phyloP scores from a whole-genome alignment of 1,140 invertebrate genomes.

The Catajapyx aquilonaris region DNA sequence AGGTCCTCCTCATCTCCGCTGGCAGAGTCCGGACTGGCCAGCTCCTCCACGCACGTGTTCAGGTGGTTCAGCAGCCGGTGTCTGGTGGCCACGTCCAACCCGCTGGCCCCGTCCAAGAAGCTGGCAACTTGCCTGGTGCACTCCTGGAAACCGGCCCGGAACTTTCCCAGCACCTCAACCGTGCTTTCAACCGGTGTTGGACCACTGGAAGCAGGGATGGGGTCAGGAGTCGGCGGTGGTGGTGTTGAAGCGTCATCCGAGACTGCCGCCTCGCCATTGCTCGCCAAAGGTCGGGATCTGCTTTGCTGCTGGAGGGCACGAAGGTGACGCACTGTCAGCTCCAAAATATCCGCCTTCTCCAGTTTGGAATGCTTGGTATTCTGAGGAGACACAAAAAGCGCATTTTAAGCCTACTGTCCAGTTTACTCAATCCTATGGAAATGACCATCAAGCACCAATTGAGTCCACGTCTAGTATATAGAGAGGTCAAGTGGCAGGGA shows the following conservation, averaged over 20 bases:
- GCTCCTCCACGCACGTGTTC: slow-evolving; percentile 43
- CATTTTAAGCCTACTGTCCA: background rate
- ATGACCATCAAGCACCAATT: too few species aligned
- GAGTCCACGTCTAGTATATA: too few species aligned
- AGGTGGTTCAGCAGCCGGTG: slow-evolving; percentile 44
- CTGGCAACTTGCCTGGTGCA: slow-evolving; percentile 46
- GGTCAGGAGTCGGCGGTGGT: background rate
- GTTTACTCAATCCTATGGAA: too few species aligned
- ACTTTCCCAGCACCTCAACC: slow-evolving; percentile 22
- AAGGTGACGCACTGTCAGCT: slow-evolving; percentile 73
- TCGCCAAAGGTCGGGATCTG: slow-evolving; percentile 8
- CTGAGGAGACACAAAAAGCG: slow-evolving; percentile 12
- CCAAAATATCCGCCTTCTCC: slow-evolving; percentile 84
- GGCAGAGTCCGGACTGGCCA: background rate
- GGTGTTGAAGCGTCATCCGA: slow-evolving; percentile 30
- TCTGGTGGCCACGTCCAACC: slow-evolving; percentile 36
- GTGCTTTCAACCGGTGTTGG: slow-evolving; percentile 22
- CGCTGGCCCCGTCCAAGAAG: slow-evolving; percentile 12
- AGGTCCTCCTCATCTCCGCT: background rate
- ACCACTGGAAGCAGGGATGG: background rate
- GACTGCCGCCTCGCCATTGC: slow-evolving; percentile 41
- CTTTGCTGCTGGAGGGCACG: slow-evolving; percentile 26
- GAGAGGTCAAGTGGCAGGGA: too few species aligned
- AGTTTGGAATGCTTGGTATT: slow-evolving; percentile 54
- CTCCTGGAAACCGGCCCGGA: slow-evolving; percentile 53